Base-by-base conservation (phyloP, 2,888 invertebrate genomes). In the Reticulitermes lucifugus region DNA sequence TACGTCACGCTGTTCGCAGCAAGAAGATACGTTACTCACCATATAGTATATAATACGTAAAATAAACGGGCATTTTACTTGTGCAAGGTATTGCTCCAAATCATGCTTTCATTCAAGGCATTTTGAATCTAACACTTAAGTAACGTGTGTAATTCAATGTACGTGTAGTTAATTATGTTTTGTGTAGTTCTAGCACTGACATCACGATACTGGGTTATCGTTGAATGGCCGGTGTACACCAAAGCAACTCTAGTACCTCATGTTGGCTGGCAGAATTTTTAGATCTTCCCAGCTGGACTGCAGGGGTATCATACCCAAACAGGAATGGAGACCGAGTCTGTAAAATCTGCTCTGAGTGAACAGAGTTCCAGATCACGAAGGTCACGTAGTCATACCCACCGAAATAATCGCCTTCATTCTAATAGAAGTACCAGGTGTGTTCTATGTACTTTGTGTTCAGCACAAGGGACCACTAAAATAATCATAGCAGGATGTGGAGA, bases 251-350 rank as follows among this genome's bases (percentile, higher is more conserved):
- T 65, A 70, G 84, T 79, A 73, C 85, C 86, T 86, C 82, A 86
- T 86, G 86, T 82, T 86, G 85, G 75, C 80, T 85, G 71, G 85
- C 79, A 80, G 83, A 85, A 65, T 35, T 71, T 29, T 35, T 81
- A 35, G 83, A 59, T 73, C 70, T 71, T 73, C 79, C 85, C 84
- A 84, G 83, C 85, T 83, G 79, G 80, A 83, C 71, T 79, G 83
- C 84, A 83, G 85, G 81, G 84, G 59, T 82, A 77, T 59, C 46
- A 65, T 22, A 60, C 84, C 70, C 70, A 59, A 59, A 43, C 35
- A 86, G 93, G 92, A 91, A 97, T 97, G 97, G 98, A 98, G 93
- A 97, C 97, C 89, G 98, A 98, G 93, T 98, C 98, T 89, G 95
- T 98, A 89, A 95, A 97, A 90, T 98, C 98, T 85, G 93, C 92